phyloP scores from a whole-genome alignment of 2,888 invertebrate genomes.

The Caenorhabditis macrosperma region DNA sequence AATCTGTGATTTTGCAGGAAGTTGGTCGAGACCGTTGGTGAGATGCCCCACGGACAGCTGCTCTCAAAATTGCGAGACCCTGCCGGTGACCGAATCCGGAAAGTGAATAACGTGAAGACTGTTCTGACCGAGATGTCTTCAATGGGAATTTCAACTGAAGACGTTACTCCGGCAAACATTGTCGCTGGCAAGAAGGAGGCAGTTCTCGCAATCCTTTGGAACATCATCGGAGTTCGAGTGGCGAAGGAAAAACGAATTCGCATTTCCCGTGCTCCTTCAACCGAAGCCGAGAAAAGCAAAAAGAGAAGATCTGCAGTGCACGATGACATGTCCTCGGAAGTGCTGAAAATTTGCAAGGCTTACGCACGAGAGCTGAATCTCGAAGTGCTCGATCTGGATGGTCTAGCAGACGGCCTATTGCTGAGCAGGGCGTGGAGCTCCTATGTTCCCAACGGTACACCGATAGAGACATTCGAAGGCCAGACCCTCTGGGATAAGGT shows the following conservation, averaged over 20 bases:
- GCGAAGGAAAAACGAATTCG: constrained; percentile 27
- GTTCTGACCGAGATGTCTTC: constrained; percentile 45
- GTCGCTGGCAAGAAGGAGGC: constrained; percentile 60
- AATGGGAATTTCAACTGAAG: constrained; percentile 31
- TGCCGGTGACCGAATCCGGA: constrained; percentile 65
- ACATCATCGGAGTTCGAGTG: constrained; percentile 60
- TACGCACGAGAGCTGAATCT: constrained; percentile 27
- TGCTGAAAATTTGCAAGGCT: constrained; percentile 14
- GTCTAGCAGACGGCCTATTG: constrained; percentile 20
- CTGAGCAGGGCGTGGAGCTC: constrained; percentile 23
- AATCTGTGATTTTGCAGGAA: constrained; percentile 23
- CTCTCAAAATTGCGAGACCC: constrained; percentile 57
- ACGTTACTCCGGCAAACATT: constrained; percentile 41
- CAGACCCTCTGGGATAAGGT: constrained; percentile 38
- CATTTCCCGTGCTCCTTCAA: not conserved
- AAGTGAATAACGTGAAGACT: constrained; percentile 62
- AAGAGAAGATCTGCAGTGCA: constrained; percentile 22
- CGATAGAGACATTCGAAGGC: constrained; percentile 13
- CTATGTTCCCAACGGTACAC: not conserved
- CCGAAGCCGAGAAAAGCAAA: not conserved
- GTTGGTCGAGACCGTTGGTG: constrained; percentile 49
- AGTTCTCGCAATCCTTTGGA: constrained; percentile 59
- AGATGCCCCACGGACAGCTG: constrained; percentile 22
- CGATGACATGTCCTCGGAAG: constrained; percentile 42
- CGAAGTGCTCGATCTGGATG: constrained; percentile 38